A percentile compares a stretch with the other conserved stretches of the same genome.
Conservation (phyloP, 2,113 vertebrate species). For the Hyla sarda region DNA sequence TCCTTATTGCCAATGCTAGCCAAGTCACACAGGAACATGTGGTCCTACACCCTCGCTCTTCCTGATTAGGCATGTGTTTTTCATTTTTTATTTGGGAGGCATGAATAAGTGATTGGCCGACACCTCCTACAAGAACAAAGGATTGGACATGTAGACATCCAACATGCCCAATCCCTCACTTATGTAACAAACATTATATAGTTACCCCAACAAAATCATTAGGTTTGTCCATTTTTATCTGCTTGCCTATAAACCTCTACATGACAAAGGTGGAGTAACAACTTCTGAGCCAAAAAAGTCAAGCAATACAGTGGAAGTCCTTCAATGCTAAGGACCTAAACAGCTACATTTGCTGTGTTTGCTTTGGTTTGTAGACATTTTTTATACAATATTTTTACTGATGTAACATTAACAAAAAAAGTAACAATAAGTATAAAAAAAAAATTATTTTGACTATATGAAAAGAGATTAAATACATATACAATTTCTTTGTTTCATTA, state of each 20-base stretch:
- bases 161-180: no score
- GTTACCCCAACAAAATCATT: no score
- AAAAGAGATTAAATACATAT: neutral
- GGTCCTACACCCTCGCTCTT: no score
- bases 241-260: neutral
- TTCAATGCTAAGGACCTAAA: neutral
- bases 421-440: neutral
- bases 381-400: neutral
- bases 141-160: no score
- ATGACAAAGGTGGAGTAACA: neutral
- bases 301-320: neutral
- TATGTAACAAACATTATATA: no score
- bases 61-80: no score
- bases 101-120: no score
- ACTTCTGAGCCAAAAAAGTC: neutral
- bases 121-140: no score
- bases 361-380: neutral
- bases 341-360: neutral
- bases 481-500: neutral
- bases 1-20: no score
- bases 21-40: no score
- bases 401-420: neutral
- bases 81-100: no score
- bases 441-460: neutral
- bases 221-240: neutral